phyloP scores from a whole-genome alignment of 2,113 vertebrate species.

The Collichthys lucidus region DNA sequence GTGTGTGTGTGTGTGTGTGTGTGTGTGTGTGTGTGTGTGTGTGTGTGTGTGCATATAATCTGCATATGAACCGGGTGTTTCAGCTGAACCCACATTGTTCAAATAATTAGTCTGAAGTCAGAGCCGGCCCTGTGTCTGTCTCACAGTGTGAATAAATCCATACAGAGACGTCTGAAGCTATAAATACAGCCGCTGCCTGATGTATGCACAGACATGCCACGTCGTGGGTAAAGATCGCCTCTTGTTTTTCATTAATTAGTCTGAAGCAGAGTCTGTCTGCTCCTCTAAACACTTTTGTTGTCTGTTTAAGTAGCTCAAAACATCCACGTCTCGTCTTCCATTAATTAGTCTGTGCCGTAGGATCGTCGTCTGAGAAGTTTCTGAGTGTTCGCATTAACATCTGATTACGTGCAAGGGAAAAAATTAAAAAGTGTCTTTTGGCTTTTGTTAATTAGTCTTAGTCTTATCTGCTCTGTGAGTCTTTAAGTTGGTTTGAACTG shows the following conservation, averaged over 20 bases:
- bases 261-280: slow-evolving; percentile 41
- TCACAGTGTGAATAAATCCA: slow-evolving; percentile 69
- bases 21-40: slow-evolving; percentile 19
- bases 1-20: slow-evolving; percentile 23
- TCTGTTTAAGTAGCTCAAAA: slow-evolving; percentile 27
- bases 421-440: slow-evolving; percentile 19
- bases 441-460: slow-evolving; percentile 24
- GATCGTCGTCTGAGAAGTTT: neutral
- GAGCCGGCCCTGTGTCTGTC: slow-evolving; percentile 50
- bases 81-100: slow-evolving; percentile 53
- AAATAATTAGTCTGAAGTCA: slow-evolving; percentile 78
- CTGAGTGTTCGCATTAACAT: slow-evolving; percentile 12
- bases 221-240: slow-evolving; percentile 35
- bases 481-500: neutral
- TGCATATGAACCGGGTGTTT: slow-evolving; percentile 61
- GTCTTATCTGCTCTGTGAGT: neutral
- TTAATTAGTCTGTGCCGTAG: slow-evolving; percentile 53
- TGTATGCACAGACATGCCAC: slow-evolving; percentile 19
- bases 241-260: slow-evolving; percentile 72
- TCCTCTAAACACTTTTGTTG: slow-evolving; percentile 51
- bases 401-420: slow-evolving; percentile 23
- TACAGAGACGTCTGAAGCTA: slow-evolving; percentile 64
- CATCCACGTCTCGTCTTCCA: slow-evolving; percentile 18
- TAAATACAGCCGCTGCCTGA: slow-evolving; percentile 63
- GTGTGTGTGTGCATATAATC: slow-evolving; percentile 62